phyloP scores from a whole-genome alignment of 2,888 invertebrate genomes.

The Pandemis heparana region DNA sequence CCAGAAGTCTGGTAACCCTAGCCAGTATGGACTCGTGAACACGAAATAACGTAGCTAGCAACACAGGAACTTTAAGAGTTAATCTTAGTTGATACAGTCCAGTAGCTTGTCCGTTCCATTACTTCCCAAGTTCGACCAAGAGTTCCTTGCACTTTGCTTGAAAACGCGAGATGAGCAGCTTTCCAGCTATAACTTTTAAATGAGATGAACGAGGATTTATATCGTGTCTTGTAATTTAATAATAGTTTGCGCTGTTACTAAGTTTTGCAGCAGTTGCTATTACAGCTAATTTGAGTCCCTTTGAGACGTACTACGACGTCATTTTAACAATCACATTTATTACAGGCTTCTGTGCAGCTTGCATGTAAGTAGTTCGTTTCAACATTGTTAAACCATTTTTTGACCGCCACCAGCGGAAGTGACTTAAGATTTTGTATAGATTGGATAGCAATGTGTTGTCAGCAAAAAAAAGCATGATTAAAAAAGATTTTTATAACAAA shows the following conservation, averaged over 20 bases:
- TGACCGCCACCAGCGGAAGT: too few relatives aligned
- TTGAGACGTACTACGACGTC: neutral
- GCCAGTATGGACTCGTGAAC: conserved; percentile 52
- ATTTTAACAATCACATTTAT: too few relatives aligned
- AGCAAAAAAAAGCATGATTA: too few relatives aligned
- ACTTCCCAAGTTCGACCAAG: conserved; percentile 63
- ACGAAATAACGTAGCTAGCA: conserved; percentile 72
- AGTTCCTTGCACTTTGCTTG: conserved; percentile 52
- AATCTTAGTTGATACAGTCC: conserved; percentile 72
- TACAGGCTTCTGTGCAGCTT: too few relatives aligned
- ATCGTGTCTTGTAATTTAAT: conserved; percentile 57
- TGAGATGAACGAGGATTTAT: conserved; percentile 62
- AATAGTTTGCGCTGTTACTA: conserved; percentile 56
- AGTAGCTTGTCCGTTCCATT: conserved; percentile 63
- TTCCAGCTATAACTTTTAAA: conserved; percentile 62
- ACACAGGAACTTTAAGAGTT: conserved; percentile 76
- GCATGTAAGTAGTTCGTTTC: too few relatives aligned
- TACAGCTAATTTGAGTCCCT: neutral
- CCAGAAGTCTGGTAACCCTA: too few relatives aligned
- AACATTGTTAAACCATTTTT: too few relatives aligned
- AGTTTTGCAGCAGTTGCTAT: neutral
- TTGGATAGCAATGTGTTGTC: too few relatives aligned
- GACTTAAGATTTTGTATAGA: too few relatives aligned
- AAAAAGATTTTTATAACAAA: too few relatives aligned
- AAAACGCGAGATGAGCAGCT: conserved; percentile 50